Evolutionary conservation across 2,113 vertebrate genomes (phyloP).

Genomic region (Lepisosteus osseus): DNA sequence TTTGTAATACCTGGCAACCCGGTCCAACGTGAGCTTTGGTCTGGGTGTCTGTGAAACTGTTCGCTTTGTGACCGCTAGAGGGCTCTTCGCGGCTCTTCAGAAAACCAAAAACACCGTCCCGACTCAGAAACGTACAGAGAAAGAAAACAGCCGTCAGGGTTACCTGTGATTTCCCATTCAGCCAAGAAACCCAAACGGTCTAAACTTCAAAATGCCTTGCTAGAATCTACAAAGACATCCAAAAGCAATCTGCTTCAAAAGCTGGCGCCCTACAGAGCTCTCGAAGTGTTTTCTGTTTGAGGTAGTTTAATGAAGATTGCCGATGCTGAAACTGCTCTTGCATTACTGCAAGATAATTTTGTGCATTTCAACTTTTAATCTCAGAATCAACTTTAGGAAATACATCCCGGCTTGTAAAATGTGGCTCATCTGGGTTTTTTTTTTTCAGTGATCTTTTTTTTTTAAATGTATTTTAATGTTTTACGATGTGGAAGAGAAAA

Average conservation of each 20-base stretch:
- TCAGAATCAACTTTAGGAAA: conserved; percentile 52
- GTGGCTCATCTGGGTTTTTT: conserved; percentile 56
- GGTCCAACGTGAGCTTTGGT: not conserved
- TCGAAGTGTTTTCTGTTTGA: conserved; percentile 52
- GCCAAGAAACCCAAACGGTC: conserved; percentile 49
- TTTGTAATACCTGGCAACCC: conserved; percentile 1
- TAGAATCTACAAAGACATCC: conserved; percentile 61
- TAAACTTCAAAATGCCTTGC: conserved; percentile 63
- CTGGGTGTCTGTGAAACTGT: conserved; percentile 9
- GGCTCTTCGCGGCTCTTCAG: conserved; percentile 79
- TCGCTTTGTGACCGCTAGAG: conserved; percentile 79
- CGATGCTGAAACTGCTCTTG: conserved; percentile 52
- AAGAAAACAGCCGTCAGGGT: conserved; percentile 64
- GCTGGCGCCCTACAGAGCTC: conserved; percentile 53
- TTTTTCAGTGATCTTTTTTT: conserved; percentile 45
- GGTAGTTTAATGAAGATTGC: conserved; percentile 62
- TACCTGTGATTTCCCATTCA: conserved; percentile 80
- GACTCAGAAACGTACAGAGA: conserved; percentile 69
- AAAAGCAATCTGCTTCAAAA: conserved; percentile 61
- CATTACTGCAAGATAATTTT: conserved; percentile 43
- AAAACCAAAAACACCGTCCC: conserved; percentile 66
- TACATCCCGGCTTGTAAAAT: conserved; percentile 42
- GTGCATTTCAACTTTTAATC: conserved; percentile 61
- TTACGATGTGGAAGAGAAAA: conserved; percentile 60
- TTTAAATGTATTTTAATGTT: conserved; percentile 52